These are phyloP conservation scores for Tigriopus japonicus DNA, from an alignment of 1,140 invertebrate genomes.

Conservation along the genomic window DNA sequence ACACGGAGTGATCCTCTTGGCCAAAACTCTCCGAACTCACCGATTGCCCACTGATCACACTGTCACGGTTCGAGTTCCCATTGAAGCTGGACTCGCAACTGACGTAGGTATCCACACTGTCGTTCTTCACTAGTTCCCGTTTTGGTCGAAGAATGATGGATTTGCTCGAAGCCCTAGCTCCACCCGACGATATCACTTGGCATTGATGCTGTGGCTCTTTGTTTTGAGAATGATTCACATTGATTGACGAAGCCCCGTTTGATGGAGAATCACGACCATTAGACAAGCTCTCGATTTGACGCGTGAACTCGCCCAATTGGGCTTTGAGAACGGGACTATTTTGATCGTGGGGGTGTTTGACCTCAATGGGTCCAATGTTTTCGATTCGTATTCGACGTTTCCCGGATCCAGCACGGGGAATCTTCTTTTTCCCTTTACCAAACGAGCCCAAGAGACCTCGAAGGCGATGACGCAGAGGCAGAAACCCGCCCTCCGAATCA, in stretches of 20 bases:
- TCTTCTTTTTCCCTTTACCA: conserved; percentile 19
- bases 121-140: background rate
- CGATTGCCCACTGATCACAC: background rate
- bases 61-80: conserved; percentile 11
- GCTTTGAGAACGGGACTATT: too few species aligned
- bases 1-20: conserved; percentile 15
- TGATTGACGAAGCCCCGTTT: too few species aligned
- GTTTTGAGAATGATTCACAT: background rate
- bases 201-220: background rate
- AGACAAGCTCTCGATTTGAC: background rate
- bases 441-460: conserved; percentile 20
- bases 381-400: background rate
- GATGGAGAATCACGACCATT: too few species aligned
- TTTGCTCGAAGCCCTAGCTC: background rate
- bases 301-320: background rate
- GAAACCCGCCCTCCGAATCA: conserved; percentile 12
- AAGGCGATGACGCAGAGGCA: conserved; percentile 14
- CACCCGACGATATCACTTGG: background rate
- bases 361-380: background rate
- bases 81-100: background rate
- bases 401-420: too few species aligned
- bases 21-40: background rate
- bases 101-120: background rate
- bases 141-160: background rate
- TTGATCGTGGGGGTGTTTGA: background rate